Evolutionary conservation across 2,797 vertebrate genomes (phyloP).

Genomic region (Notolepis coatsorum): DNA sequence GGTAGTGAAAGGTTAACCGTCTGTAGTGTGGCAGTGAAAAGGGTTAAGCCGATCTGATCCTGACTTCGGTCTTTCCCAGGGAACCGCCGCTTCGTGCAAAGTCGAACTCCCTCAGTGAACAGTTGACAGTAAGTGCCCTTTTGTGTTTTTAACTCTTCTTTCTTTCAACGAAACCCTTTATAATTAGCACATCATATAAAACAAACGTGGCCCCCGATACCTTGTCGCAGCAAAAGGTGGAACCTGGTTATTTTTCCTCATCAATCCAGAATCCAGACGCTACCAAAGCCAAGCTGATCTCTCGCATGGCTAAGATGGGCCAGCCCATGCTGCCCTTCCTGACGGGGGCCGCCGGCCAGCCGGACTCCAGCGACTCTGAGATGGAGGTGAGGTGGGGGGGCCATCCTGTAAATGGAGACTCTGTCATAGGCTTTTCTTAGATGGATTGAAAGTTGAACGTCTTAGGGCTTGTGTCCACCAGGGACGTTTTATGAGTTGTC

Average conservation of each 20-base stretch:
- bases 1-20: too few relatives aligned
- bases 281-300: constrained; percentile 96
- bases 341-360: constrained; percentile 81
- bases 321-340: constrained; percentile 96
- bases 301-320: constrained; percentile 98
- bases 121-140: constrained; percentile 82
- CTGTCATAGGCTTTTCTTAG: too few relatives aligned
- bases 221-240: background rate
- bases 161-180: background rate
- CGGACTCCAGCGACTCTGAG: constrained; percentile 95
- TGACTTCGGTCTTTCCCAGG: constrained; percentile 68
- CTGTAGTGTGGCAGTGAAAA: too few relatives aligned
- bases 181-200: background rate
- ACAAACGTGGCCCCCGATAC: background rate
- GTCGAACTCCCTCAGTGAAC: constrained; percentile 92
- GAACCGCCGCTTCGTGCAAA: constrained; percentile 88
- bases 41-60: constrained; percentile 1
- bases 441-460: too few relatives aligned
- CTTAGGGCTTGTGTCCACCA: too few relatives aligned
- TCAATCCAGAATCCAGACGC: constrained; percentile 87
- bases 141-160: background rate
- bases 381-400: constrained; percentile 83
- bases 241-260: background rate
- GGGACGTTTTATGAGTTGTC: too few relatives aligned
- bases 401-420: too few relatives aligned